Conservation (phyloP, 2,797 vertebrate species). For the Hoplostethus mediterraneus region DNA sequence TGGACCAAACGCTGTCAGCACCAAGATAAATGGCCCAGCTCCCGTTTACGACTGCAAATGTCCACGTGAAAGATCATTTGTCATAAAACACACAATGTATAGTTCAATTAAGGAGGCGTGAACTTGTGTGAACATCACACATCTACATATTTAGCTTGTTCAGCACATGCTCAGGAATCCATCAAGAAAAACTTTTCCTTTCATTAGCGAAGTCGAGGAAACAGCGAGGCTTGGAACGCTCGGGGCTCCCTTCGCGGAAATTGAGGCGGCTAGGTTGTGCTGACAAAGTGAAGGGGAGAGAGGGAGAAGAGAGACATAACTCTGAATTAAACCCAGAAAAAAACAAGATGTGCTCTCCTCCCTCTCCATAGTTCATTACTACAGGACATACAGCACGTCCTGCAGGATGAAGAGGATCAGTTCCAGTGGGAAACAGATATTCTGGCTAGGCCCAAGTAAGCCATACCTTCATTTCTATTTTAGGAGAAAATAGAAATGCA, state of each 20-base stretch:
- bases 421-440: background rate
- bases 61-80: background rate
- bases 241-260: background rate
- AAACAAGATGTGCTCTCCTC: slow-evolving; percentile 9
- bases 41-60: slow-evolving; percentile 7
- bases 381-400: background rate
- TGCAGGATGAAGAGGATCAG: slow-evolving; percentile 6
- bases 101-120: slow-evolving; percentile 17
- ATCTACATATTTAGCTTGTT: slow-evolving; percentile 29
- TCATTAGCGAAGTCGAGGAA: slow-evolving; percentile 6
- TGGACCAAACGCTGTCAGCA: slow-evolving; percentile 13
- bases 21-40: slow-evolving; percentile 32
- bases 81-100: slow-evolving; percentile 31
- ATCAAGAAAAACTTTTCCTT: slow-evolving; percentile 25
- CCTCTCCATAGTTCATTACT: slow-evolving; percentile 7
- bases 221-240: background rate
- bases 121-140: slow-evolving; percentile 5
- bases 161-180: slow-evolving; percentile 15
- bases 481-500: background rate
- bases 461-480: background rate
- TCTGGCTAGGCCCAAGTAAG: background rate
- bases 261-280: slow-evolving; percentile 26
- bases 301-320: slow-evolving; percentile 26
- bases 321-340: slow-evolving; percentile 31
- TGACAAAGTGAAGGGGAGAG: slow-evolving; percentile 44